Evolutionary conservation across 2,113 vertebrate genomes (phyloP), one percentile per base, ranked within the genome.

Genomic region (Nothobranchius furzeri): DNA sequence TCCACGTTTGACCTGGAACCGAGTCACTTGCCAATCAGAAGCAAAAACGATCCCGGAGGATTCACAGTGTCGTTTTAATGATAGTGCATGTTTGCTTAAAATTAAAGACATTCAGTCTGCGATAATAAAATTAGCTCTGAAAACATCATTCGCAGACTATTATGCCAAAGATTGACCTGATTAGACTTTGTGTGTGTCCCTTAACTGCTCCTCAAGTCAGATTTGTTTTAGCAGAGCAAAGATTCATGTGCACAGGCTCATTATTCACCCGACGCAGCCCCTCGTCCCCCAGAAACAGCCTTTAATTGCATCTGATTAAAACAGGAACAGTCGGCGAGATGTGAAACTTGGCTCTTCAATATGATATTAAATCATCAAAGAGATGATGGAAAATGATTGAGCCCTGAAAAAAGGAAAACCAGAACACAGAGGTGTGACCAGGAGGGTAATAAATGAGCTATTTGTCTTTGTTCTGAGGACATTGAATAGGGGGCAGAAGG

Each of bases 381-480:
- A 63, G 60, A 65, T 58, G 64, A 73, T 63, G 64, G 77, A 70
- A 80, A 70, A 56, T 62, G 75, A 67, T 54, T 62, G 75, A 70
- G 17, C 30, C 12, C 6, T 55, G 11, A 37, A 60, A 65, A 79
- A 68, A 52, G 15, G 53, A 74, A 71, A 82, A 66, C 61, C 68
- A 76, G 81, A 82, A 79, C 62, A 20, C 53, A 79, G 78, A 85
- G 79, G 87, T 86, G 87, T 86, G 75, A 83, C 85, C 74, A 81
- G 73, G 64, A 83, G 84, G 60, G 76, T 81, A 89, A 90, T 92
- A 86, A 92, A 91, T 89, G 69, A 84, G 78, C 86, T 58, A 89
- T 91, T 84, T 45, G 46, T 91, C 90, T 92, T 87, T 92, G 88
- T 91, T 89, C 88, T 67, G 72, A n/a, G 70, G 82, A 82, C 83